phyloP scores from a whole-genome alignment of 2,113 vertebrate species.

The Spheniscus mendiculus region DNA sequence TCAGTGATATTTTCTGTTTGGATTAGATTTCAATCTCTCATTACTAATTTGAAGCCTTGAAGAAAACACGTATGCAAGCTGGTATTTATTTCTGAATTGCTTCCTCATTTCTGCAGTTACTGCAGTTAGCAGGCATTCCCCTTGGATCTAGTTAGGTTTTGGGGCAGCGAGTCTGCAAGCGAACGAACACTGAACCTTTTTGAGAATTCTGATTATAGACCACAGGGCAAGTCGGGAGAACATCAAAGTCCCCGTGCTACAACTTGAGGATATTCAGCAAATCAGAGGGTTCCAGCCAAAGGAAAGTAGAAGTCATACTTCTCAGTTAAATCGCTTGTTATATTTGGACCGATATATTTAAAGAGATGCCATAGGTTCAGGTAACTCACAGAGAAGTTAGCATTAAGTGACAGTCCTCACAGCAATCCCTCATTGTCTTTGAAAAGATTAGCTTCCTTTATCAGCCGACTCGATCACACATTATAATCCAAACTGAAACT shows the following conservation, averaged over 20 bases:
- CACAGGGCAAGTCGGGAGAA: not conserved
- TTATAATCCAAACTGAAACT: not conserved
- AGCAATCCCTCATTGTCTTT: not conserved
- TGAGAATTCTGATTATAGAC: not conserved
- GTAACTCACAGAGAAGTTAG: not conserved
- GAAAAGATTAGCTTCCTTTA: not conserved
- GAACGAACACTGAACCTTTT: not conserved
- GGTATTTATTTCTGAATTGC: not conserved
- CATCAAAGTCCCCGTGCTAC: not conserved
- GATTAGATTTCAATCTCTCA: not conserved
- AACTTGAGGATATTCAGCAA: not conserved
- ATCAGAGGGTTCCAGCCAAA: not conserved
- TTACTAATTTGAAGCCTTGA: not conserved
- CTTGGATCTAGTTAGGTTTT: not conserved
- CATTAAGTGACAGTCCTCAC: not conserved
- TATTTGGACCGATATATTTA: fast-evolving
- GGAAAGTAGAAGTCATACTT: not conserved
- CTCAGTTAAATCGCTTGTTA: not conserved
- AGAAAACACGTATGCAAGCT: not conserved
- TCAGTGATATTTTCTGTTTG: not conserved
- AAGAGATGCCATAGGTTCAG: not conserved
- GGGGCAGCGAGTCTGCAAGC: not conserved
- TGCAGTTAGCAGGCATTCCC: not conserved
- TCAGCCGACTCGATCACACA: not conserved
- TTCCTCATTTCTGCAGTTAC: not conserved